phyloP scores from a whole-genome alignment of 2,113 vertebrate species.

The Propithecus coquereli region DNA sequence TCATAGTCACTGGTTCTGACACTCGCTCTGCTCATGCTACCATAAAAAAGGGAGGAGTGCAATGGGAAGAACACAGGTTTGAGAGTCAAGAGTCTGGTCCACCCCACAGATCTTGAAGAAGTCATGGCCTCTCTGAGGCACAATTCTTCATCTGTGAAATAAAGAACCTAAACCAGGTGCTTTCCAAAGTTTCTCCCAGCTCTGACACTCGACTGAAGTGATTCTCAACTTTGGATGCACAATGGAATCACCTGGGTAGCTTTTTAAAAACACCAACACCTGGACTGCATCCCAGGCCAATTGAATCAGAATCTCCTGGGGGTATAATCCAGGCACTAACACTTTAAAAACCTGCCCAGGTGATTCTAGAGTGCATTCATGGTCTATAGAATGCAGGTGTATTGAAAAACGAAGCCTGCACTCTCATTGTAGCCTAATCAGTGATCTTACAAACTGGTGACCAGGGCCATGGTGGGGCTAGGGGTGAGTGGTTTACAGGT shows the following conservation, averaged over 20 bases:
- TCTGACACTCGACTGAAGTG: background rate
- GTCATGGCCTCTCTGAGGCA: background rate
- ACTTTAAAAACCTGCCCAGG: background rate
- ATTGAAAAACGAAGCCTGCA: background rate
- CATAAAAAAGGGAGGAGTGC: background rate
- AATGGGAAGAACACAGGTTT: background rate
- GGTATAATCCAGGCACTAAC: background rate
- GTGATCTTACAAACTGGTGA: background rate
- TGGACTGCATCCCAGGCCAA: background rate
- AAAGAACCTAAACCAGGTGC: background rate
- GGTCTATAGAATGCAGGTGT: background rate
- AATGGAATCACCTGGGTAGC: background rate
- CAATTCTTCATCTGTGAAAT: background rate
- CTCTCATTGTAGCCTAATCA: background rate
- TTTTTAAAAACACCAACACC: background rate
- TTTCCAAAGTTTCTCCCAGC: background rate
- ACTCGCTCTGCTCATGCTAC: background rate
- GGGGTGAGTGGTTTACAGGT: background rate
- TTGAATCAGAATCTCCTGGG: background rate
- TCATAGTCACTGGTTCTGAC: background rate
- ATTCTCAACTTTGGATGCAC: background rate
- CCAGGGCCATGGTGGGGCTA: background rate
- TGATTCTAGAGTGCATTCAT: background rate
- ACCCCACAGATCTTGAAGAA: background rate
- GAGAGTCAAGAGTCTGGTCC: background rate